phyloP scores from a whole-genome alignment of 2,113 vertebrate genomes.

The Turdus rufiventris region DNA sequence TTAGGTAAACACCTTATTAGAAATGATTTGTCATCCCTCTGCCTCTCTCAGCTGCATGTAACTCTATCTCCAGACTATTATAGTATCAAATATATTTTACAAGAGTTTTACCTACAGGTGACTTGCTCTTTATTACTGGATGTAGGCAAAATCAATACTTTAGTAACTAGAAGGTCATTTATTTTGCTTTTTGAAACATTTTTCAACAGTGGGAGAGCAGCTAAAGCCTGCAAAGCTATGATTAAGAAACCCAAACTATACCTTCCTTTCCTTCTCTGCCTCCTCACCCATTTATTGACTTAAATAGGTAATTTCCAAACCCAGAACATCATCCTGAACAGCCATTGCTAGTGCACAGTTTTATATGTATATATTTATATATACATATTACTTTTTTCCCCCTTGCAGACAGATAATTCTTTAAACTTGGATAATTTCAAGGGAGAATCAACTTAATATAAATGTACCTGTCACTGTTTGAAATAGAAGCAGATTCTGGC shows the following conservation, averaged over 20 bases:
- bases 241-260: constrained; percentile 76
- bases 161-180: constrained; percentile 78
- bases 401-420: constrained; percentile 49
- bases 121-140: constrained; percentile 86
- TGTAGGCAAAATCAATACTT: constrained; percentile 84
- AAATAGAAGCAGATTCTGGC: constrained; percentile 54
- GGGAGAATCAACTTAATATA: constrained; percentile 55
- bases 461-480: constrained; percentile 46
- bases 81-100: constrained; percentile 85
- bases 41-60: constrained; percentile 70
- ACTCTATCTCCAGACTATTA: constrained; percentile 82
- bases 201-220: constrained; percentile 78
- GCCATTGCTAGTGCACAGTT: neutral
- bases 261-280: constrained; percentile 57
- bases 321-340: constrained; percentile 15
- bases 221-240: constrained; percentile 78
- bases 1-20: constrained; percentile 48
- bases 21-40: constrained; percentile 74
- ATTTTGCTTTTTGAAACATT: constrained; percentile 82
- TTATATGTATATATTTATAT: no score
- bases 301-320: constrained; percentile 58
- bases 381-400: accelerated
- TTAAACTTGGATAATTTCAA: constrained; percentile 65
- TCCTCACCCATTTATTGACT: constrained; percentile 70
- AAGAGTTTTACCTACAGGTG: constrained; percentile 86